Evolutionary conservation across 2,113 vertebrate species (phyloP).

Genomic region (Opisthocomus hoazin): DNA sequence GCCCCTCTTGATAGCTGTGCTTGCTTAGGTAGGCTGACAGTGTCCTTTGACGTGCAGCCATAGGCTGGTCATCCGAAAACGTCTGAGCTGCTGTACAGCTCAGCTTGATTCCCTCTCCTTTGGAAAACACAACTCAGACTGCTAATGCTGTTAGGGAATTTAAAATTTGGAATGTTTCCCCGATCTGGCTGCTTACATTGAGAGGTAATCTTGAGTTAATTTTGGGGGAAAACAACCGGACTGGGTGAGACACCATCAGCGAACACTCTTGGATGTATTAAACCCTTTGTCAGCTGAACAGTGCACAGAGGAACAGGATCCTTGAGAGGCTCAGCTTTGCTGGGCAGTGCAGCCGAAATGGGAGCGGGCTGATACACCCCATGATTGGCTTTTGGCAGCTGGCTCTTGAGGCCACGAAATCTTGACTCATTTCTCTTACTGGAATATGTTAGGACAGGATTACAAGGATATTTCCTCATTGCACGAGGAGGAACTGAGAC

Average conservation of each 20-base stretch:
- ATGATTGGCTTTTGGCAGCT: background rate
- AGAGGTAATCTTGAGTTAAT: background rate
- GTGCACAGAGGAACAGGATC: rapidly evolving
- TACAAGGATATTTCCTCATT: background rate
- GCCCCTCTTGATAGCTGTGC: background rate
- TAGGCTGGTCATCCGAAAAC: background rate
- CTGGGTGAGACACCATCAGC: background rate
- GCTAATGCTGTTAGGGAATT: background rate
- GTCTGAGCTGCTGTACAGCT: background rate
- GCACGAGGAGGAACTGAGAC: background rate
- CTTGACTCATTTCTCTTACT: background rate
- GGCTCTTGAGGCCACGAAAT: background rate
- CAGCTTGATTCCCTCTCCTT: background rate
- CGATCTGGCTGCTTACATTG: background rate
- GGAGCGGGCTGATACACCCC: background rate
- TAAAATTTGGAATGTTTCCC: background rate
- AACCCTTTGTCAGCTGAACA: background rate
- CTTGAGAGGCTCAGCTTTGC: background rate
- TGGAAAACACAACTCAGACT: background rate
- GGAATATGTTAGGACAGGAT: background rate
- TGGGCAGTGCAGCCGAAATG: background rate
- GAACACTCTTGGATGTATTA: background rate
- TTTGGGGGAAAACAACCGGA: background rate
- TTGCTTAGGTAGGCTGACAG: background rate
- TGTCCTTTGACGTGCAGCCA: background rate